phyloP scores from a whole-genome alignment of 2,113 vertebrate species.

The Protobothrops mucrosquamatus region DNA sequence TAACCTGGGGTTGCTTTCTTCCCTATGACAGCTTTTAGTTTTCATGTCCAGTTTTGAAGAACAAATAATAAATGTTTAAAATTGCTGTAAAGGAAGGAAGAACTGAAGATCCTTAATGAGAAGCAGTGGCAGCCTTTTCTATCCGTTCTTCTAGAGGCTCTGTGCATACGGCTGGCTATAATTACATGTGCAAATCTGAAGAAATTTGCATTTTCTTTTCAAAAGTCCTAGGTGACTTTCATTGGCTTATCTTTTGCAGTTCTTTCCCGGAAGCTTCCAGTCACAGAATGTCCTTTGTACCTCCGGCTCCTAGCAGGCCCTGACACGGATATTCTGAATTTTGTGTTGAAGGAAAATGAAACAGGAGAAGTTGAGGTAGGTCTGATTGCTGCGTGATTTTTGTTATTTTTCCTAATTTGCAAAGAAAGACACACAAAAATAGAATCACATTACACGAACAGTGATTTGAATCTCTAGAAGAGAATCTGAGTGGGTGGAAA shows the following conservation, averaged over 20 bases:
- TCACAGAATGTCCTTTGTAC: slow-evolving; percentile 83
- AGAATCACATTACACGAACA: not conserved
- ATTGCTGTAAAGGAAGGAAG: not conserved
- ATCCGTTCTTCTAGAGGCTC: not conserved
- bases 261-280: slow-evolving; percentile 88
- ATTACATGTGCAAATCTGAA: not conserved
- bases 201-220: not conserved
- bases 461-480: rapidly evolving
- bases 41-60: not conserved
- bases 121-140: not conserved
- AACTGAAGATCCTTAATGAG: not conserved
- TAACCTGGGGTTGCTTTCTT: not conserved
- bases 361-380: slow-evolving; percentile 93
- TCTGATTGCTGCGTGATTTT: not conserved
- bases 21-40: not conserved
- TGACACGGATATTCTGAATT: slow-evolving; percentile 81
- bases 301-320: slow-evolving; percentile 88
- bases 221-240: rapidly evolving
- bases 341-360: slow-evolving; percentile 95
- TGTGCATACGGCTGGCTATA: not conserved
- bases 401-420: not conserved
- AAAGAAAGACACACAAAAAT: rapidly evolving
- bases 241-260: slow-evolving; percentile 67
- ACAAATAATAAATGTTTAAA: not conserved
- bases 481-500: not conserved